These are phyloP conservation scores for Donacobius atricapilla DNA, from an alignment of 2,113 vertebrate species.

Conservation along the genomic window DNA sequence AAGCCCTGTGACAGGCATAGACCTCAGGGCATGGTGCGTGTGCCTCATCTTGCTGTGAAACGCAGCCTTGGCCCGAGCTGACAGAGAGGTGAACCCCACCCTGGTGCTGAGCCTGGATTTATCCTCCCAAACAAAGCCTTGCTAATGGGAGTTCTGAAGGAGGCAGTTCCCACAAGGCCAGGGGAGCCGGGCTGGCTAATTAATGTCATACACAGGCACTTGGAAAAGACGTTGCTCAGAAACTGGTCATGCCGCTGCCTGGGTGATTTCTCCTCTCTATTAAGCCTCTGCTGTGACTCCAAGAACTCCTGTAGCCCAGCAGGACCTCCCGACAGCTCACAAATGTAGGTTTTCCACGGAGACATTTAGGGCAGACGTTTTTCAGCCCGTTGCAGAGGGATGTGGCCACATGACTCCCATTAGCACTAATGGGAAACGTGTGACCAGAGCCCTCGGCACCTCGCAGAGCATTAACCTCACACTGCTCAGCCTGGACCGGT, in stretches of 20 bases:
- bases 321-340: neutral
- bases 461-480: neutral
- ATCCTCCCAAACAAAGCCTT: slow-evolving; percentile 20
- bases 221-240: slow-evolving; percentile 13
- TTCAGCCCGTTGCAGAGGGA: neutral
- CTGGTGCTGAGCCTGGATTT: slow-evolving; percentile 12
- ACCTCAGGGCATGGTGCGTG: neutral
- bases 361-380: neutral
- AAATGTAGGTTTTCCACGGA: neutral
- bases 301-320: slow-evolving; percentile 56
- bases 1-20: neutral
- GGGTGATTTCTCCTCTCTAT: slow-evolving; percentile 4
- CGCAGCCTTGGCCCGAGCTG: neutral
- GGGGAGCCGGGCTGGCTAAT: neutral
- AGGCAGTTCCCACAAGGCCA: neutral
- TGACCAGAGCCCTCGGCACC: neutral
- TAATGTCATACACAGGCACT: slow-evolving; percentile 40
- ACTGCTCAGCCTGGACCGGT: neutral
- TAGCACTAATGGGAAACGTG: slow-evolving; percentile 54
- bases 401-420: slow-evolving; percentile 34
- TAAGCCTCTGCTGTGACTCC: slow-evolving; percentile 8
- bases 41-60: neutral
- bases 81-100: slow-evolving; percentile 15
- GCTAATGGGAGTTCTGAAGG: neutral
- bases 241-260: slow-evolving; percentile 31